phyloP scores from a whole-genome alignment of 2,888 invertebrate species.

The Ditula angustiorana region DNA sequence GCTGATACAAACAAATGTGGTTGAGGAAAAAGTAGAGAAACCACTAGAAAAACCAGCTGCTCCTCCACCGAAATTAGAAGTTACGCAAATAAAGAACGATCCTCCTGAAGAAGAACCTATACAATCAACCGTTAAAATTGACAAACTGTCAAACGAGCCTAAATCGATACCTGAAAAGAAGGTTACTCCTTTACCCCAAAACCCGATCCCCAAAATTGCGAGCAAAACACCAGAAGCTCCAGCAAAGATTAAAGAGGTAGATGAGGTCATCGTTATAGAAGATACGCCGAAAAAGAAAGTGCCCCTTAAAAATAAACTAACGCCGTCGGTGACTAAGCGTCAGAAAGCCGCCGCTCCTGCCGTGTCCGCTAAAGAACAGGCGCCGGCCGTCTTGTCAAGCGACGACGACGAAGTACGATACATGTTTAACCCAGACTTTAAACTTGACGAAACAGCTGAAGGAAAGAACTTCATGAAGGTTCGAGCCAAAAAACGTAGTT shows the following conservation, averaged over 20 bases:
- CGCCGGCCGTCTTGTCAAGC: slow-evolving; percentile 57
- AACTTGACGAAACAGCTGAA: slow-evolving; percentile 57
- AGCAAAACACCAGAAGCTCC: slow-evolving; percentile 49
- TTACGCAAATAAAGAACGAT: slow-evolving; percentile 4
- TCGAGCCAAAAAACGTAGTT: slow-evolving; percentile 70
- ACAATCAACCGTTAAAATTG: slow-evolving; percentile 3
- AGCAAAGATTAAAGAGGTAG: slow-evolving; percentile 42
- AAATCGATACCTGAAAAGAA: slow-evolving; percentile 11
- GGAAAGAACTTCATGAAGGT: slow-evolving; percentile 72
- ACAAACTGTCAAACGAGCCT: slow-evolving; percentile 9
- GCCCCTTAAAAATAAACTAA: slow-evolving; percentile 54
- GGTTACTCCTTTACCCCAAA: slow-evolving; percentile 4
- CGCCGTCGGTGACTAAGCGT: slow-evolving; percentile 59
- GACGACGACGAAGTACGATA: slow-evolving; percentile 78
- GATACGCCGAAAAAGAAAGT: slow-evolving; percentile 65
- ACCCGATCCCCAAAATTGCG: slow-evolving; percentile 16
- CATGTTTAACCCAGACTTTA: slow-evolving; percentile 76
- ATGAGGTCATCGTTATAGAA: slow-evolving; percentile 44
- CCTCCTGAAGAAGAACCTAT: slow-evolving; percentile 1
- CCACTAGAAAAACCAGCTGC: neutral
- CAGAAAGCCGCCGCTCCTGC: slow-evolving; percentile 52
- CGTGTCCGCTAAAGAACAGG: slow-evolving; percentile 46
- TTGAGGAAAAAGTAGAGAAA: slow-evolving; percentile 11
- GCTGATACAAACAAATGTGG: slow-evolving; percentile 42
- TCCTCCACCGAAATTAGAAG: slow-evolving; percentile 11